Base-by-base conservation (phyloP, 2,797 vertebrate genomes). In the Rhincodon typus region DNA sequence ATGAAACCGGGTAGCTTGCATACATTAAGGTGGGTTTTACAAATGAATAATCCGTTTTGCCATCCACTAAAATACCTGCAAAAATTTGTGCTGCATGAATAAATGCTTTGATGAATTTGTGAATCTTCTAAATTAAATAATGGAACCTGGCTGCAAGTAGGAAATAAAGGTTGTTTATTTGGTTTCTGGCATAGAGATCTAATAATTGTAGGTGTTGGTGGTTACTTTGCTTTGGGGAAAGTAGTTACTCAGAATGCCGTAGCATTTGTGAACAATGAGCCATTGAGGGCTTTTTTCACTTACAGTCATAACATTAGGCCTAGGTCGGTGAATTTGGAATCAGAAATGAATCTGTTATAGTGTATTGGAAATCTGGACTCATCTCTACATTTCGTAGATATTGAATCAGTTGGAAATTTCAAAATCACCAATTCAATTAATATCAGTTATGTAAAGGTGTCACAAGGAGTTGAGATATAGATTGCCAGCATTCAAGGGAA, bases 31-130 rank as follows among this genome's bases (percentile, higher is more conserved):
- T 87, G 42, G 8, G 21, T 84, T 62, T 12, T 62, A 62, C 57
- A 84, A 88, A 57, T 88, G 50, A 93, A 93, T 93, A 69, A 69
- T 67, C 34, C 88, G 38, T 93, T 93, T 67, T 93, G 90, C 0
- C 38, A n/a, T 62, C 57, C 57, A 38, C n/a, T 69, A 38, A 69
- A 93, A 69, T 93, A 69, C 19, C 19, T 93, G 30, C 66, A 93
- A 42, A 42, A 10, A 38, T 93, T 57, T 67, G 19, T 93, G 0
- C 62, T 93, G 17, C 38, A 27, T 69, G 12, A 69, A 8, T 93
- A 93, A 69, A 93, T 69, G 62, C 90, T 38, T 66, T 4, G 38
- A 34, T 91, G 88, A 66, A 90, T 19, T 66, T 0, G 50, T 67
- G 30, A 15, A 91, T 17, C 30, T 62, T 91, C 30, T 91, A 91